These are phyloP conservation scores for Azorinus chamasolen DNA, from an alignment of 2,888 invertebrate species.

Conservation along the genomic window DNA sequence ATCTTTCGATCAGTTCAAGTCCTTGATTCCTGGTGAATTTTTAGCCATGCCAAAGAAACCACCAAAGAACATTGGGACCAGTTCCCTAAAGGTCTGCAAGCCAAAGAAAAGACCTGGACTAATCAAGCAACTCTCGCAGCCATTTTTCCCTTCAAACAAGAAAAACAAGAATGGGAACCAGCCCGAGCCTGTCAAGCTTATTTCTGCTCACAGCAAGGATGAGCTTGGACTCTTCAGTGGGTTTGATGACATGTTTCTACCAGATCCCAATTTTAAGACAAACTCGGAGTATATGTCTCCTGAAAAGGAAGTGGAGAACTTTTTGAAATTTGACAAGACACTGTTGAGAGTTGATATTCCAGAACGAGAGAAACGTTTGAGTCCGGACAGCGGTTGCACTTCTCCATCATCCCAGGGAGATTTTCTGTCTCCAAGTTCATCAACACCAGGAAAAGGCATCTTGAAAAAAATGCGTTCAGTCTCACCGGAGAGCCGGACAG, in stretches of 20 bases:
- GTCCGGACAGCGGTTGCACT: slow-evolving; percentile 59
- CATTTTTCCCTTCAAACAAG: slow-evolving; percentile 55
- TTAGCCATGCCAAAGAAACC: slow-evolving; percentile 9
- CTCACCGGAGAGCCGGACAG: slow-evolving; percentile 41
- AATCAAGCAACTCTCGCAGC: slow-evolving; percentile 62
- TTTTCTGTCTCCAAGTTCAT: slow-evolving; percentile 21
- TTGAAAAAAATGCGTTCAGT: slow-evolving; percentile 51
- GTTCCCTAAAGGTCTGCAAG: slow-evolving; percentile 60
- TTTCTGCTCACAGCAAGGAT: slow-evolving; percentile 39
- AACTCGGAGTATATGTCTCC: slow-evolving; percentile 48
- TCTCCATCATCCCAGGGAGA: slow-evolving; percentile 51
- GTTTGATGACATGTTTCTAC: slow-evolving; percentile 62
- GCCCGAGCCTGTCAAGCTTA: slow-evolving; percentile 10
- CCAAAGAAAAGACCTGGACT: slow-evolving; percentile 61
- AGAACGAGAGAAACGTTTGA: slow-evolving; percentile 42
- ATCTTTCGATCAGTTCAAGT: no score
- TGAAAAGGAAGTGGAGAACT: slow-evolving; percentile 45
- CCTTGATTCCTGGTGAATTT: no score
- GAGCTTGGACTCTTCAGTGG: slow-evolving; percentile 54
- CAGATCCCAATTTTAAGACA: slow-evolving; percentile 23
- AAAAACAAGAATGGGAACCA: slow-evolving; percentile 46
- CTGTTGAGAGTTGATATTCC: slow-evolving; percentile 44
- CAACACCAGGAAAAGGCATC: slow-evolving; percentile 55
- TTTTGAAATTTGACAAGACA: slow-evolving; percentile 35
- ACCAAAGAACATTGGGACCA: slow-evolving; percentile 54